Conservation (phyloP, 2,797 vertebrate species). For the Cryptoprocta ferox region DNA sequence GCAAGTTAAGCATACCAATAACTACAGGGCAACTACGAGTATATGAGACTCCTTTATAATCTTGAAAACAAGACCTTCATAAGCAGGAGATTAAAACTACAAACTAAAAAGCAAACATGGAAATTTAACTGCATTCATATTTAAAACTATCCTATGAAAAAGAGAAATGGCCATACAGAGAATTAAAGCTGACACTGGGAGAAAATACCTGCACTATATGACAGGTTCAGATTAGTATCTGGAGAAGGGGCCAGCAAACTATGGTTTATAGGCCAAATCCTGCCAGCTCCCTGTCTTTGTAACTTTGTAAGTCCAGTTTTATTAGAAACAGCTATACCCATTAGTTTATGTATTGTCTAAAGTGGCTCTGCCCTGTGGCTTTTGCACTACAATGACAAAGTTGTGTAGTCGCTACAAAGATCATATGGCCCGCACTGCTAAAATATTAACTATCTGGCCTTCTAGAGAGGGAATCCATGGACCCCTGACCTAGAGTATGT, state of each 20-base stretch:
- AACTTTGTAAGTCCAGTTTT: slow-evolving; percentile 54
- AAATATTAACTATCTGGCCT: slow-evolving; percentile 23
- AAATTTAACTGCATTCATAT: neutral
- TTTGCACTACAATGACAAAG: neutral
- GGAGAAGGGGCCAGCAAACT: neutral
- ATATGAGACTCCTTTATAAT: neutral
- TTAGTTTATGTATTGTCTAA: neutral
- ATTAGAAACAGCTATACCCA: neutral
- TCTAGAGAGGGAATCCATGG: neutral
- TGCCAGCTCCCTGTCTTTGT: neutral
- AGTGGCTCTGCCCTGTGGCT: neutral
- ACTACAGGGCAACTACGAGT: neutral
- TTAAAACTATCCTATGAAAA: slow-evolving; percentile 10
- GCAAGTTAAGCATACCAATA: slow-evolving; percentile 40
- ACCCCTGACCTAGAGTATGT: neutral
- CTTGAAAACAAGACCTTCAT: neutral
- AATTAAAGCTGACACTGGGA: neutral
- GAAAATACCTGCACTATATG: neutral
- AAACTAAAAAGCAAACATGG: slow-evolving; percentile 3
- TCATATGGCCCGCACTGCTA: neutral
- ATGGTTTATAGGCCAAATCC: neutral
- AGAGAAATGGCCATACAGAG: neutral
- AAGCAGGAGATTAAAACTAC: slow-evolving; percentile 31
- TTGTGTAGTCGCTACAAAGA: neutral
- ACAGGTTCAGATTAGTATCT: neutral